Evolutionary conservation across 2,113 vertebrate species (phyloP).

Genomic region (Lethenteron reissneri): DNA sequence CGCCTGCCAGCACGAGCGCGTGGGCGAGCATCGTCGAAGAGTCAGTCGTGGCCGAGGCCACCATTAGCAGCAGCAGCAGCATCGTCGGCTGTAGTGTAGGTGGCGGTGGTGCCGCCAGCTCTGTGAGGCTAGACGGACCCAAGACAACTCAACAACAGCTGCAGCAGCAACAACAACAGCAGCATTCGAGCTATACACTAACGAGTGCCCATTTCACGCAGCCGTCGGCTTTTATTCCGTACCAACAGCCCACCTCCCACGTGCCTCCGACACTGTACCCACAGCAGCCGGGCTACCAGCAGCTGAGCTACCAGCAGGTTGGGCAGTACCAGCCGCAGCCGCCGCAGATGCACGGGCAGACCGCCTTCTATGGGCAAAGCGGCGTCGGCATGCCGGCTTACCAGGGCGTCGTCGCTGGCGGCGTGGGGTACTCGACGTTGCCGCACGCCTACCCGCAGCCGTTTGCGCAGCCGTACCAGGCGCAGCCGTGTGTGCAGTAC

Average conservation of each 20-base stretch:
- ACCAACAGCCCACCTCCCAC: background rate
- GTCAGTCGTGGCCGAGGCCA: slow-evolving; percentile 41
- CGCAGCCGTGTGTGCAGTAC: background rate
- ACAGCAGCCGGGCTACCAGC: too few species aligned
- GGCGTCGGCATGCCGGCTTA: too few species aligned
- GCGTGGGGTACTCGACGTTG: too few species aligned
- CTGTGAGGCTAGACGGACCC: slow-evolving; percentile 37
- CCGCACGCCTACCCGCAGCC: background rate
- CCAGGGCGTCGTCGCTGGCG: too few species aligned
- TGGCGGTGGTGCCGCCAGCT: slow-evolving; percentile 47
- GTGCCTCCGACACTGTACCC: background rate
- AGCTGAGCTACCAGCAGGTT: too few species aligned
- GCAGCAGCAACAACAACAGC: too few species aligned
- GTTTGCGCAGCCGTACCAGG: background rate
- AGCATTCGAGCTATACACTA: too few species aligned
- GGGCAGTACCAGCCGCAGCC: too few species aligned
- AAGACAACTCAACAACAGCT: slow-evolving; percentile 28
- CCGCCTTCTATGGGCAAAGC: too few species aligned
- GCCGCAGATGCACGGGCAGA: too few species aligned
- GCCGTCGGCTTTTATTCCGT: background rate
- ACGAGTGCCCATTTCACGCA: background rate
- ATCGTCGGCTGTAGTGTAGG: slow-evolving; percentile 89
- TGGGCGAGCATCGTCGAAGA: slow-evolving; percentile 54
- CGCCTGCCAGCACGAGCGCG: slow-evolving; percentile 54
- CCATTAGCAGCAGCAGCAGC: slow-evolving; percentile 29